Conservation (phyloP, 1,140 invertebrate species). For the Pachyrhynchus sulphureomaculatus region DNA sequence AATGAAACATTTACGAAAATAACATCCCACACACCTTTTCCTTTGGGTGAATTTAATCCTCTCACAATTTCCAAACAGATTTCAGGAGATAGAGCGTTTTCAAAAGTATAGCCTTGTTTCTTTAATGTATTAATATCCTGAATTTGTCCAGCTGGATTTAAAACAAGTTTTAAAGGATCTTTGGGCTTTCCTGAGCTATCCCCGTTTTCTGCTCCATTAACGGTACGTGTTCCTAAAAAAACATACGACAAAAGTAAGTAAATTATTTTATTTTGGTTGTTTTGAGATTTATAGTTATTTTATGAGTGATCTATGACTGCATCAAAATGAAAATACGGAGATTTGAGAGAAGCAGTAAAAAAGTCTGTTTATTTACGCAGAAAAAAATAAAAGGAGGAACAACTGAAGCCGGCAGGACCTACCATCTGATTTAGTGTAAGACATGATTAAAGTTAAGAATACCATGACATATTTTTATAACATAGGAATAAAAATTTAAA, state of each 20-base stretch:
- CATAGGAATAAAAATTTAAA: too few relatives aligned
- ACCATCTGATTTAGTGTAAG: too few relatives aligned
- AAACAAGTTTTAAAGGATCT: constrained; percentile 71
- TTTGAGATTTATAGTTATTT: not conserved
- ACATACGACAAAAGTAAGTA: constrained; percentile 3
- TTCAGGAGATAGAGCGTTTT: constrained; percentile 67
- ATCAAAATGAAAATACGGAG: too few relatives aligned
- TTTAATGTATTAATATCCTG: constrained; percentile 64
- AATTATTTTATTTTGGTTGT: not conserved
- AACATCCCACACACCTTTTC: too few relatives aligned
- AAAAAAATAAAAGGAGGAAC: too few relatives aligned
- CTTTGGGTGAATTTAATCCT: constrained; percentile 74
- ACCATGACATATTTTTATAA: too few relatives aligned
- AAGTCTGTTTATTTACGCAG: too few relatives aligned
- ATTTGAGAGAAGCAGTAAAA: too few relatives aligned
- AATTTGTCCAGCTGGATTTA: constrained; percentile 76
- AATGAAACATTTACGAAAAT: too few relatives aligned
- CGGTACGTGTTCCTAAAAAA: constrained; percentile 35
- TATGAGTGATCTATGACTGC: too few relatives aligned
- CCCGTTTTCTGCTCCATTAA: constrained; percentile 29
- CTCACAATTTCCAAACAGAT: constrained; percentile 73
- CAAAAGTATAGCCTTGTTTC: constrained; percentile 61
- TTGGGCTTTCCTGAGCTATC: constrained; percentile 50
- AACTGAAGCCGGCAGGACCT: too few relatives aligned
- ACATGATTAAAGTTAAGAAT: too few relatives aligned